phyloP scores from a whole-genome alignment of 2,888 invertebrate genomes.

The Noctua pronuba region DNA sequence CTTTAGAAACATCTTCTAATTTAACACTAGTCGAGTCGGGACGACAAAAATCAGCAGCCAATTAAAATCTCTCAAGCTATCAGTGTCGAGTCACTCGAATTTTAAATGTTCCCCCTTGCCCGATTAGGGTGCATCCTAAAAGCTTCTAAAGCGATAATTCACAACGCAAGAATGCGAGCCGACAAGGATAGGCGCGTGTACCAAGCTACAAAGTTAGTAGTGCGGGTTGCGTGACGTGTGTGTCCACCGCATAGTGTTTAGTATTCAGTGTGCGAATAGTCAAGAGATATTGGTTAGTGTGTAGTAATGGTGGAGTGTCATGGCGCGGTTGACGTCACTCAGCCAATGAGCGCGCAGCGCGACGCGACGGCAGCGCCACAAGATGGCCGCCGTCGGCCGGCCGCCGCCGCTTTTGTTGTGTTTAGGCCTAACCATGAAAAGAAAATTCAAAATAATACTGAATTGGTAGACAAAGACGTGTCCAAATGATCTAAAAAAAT shows the following conservation, averaged over 20 bases:
- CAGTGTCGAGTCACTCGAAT: conserved; percentile 83
- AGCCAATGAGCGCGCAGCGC: conserved; percentile 86
- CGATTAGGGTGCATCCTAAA: conserved; percentile 90
- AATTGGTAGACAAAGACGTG: conserved; percentile 58
- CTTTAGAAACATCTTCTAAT: conserved; percentile 54
- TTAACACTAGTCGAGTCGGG: conserved; percentile 64
- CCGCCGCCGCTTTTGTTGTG: conserved; percentile 86
- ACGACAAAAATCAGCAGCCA: conserved; percentile 84
- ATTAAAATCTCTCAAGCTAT: conserved; percentile 86
- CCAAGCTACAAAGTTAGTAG: conserved; percentile 71
- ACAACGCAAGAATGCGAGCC: conserved; percentile 87
- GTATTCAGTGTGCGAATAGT: conserved; percentile 67
- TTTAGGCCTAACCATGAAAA: conserved; percentile 88
- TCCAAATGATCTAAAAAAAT: conserved; percentile 55
- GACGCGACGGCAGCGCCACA: conserved; percentile 89
- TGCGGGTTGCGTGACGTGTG: conserved; percentile 66
- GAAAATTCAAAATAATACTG: conserved; percentile 71
- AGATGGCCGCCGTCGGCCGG: conserved; percentile 88
- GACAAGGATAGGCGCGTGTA: conserved; percentile 85
- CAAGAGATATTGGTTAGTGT: conserved; percentile 74
- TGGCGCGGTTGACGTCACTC: conserved; percentile 89
- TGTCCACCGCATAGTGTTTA: conserved; percentile 67
- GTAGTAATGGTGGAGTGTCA: conserved; percentile 88
- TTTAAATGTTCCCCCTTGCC: conserved; percentile 84
- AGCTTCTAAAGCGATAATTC: conserved; percentile 88